Evolutionary conservation across 92 coral and sea anemone species (phyloP).

Genomic region (Actinostola sp.): DNA sequence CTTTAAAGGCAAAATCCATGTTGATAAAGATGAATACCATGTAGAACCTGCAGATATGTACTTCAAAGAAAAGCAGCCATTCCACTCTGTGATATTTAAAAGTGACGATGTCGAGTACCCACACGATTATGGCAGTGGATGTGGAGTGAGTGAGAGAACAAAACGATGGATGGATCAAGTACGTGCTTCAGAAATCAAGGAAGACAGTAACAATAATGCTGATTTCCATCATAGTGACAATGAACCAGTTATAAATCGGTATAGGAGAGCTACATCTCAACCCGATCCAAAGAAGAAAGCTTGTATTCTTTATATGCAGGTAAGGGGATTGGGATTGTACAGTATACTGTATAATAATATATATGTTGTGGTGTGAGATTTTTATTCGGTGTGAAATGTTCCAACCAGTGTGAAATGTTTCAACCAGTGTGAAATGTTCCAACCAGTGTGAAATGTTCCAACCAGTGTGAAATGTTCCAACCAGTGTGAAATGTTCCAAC

Average conservation of each 20-base stretch:
- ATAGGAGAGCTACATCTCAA: conserved; percentile 63
- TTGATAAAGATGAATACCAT: conserved; percentile 78
- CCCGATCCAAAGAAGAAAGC: conserved; percentile 36
- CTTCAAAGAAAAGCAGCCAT: conserved; percentile 67
- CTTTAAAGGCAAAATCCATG: conserved; percentile 91
- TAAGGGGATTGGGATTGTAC: conserved; percentile 13
- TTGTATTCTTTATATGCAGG: conserved; percentile 83
- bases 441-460: too few species aligned
- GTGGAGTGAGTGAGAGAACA: conserved; percentile 72
- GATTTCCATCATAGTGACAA: conserved; percentile 26
- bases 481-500: too few species aligned
- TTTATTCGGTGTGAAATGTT: too few species aligned
- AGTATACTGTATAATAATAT: too few species aligned
- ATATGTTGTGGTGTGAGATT: background rate
- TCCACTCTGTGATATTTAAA: conserved; percentile 89
- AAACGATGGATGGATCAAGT: conserved; percentile 89
- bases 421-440: too few species aligned
- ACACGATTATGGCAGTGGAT: conserved; percentile 71
- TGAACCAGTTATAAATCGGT: conserved; percentile 74
- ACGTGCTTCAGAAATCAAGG: conserved; percentile 57
- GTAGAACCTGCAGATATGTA: conserved; percentile 83
- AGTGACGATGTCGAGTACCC: conserved; percentile 83
- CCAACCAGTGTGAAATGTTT: too few species aligned
- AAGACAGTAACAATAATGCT: conserved; percentile 18
- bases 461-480: too few species aligned